Evolutionary conservation across 2,888 invertebrate species (phyloP).

Genomic region (Salpingus planirostris): DNA sequence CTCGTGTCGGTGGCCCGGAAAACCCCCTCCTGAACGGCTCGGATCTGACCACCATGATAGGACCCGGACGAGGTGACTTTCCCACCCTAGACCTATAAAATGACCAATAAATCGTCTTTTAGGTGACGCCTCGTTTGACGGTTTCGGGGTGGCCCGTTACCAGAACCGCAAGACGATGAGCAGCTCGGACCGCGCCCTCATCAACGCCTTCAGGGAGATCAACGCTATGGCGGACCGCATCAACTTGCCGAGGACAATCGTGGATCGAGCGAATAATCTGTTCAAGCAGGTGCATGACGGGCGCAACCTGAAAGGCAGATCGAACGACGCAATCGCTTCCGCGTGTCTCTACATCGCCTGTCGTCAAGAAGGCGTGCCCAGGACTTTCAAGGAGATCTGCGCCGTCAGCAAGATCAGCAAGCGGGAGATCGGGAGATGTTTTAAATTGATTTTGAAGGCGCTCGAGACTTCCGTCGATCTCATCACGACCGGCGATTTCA

Average conservation of each 20-base stretch:
- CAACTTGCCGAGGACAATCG: constrained; percentile 92
- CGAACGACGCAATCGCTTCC: constrained; percentile 97
- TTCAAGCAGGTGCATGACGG: constrained; percentile 99
- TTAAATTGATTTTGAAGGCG: constrained; percentile 92
- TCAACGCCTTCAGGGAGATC: constrained; percentile 95
- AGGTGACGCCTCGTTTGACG: constrained; percentile 78
- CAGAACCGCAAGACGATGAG: constrained; percentile 74
- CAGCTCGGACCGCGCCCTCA: constrained; percentile 89
- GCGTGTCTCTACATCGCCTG: constrained; percentile 99
- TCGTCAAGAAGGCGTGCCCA: constrained; percentile 94
- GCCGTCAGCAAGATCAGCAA: constrained; percentile 98
- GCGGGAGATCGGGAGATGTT: constrained; percentile 97
- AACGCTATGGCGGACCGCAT: constrained; percentile 97
- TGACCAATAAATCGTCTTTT: not conserved
- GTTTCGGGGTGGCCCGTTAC: constrained; percentile 71
- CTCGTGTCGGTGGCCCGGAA: constrained; percentile 99
- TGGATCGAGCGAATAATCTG: constrained; percentile 90
- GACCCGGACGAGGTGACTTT: constrained; percentile 46
- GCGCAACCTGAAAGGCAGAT: constrained; percentile 83
- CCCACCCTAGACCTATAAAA: not conserved
- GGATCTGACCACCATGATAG: constrained; percentile 95
- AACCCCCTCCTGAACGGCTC: constrained; percentile 93
- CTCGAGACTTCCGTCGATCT: constrained; percentile 94
- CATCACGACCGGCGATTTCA: constrained; percentile 97
- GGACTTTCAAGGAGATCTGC: constrained; percentile 99